Evolutionary conservation across 37 sponge, comb jelly and placozoan genomes (phyloP).

Genomic region (Dysidea cf. avara): DNA sequence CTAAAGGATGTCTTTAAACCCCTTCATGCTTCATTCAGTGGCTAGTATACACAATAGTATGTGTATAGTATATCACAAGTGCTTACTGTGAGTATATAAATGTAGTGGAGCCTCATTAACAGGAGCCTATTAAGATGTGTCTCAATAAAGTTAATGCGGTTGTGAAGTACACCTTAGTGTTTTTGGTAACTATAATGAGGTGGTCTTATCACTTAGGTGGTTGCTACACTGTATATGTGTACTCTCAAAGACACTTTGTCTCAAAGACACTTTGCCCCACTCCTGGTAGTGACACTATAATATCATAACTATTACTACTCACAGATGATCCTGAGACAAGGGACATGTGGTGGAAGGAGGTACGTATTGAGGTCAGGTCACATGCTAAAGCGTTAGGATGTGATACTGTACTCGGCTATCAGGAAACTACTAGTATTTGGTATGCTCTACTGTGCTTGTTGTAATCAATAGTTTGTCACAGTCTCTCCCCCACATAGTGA

Average conservation of each 20-base stretch:
- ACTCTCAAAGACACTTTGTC: neutral
- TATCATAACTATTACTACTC: neutral
- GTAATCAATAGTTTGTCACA: too few relatives aligned
- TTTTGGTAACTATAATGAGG: too few relatives aligned
- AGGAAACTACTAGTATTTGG: constrained; percentile 80
- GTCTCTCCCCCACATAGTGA: constrained; percentile 74
- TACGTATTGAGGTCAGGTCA: constrained; percentile 73
- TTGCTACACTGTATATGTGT: neutral
- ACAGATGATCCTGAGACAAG: constrained; percentile 87
- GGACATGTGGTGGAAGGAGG: constrained; percentile 88
- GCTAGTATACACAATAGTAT: too few relatives aligned
- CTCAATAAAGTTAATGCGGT: too few relatives aligned
- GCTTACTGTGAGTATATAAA: too few relatives aligned
- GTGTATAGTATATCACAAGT: too few relatives aligned
- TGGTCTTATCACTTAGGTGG: neutral
- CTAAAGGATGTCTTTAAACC: too few relatives aligned
- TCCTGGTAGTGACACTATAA: too few relatives aligned
- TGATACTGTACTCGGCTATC: constrained; percentile 80
- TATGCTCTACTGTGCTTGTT: constrained; percentile 5
- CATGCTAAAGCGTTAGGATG: constrained; percentile 75
- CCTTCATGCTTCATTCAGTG: too few relatives aligned
- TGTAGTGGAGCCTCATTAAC: too few relatives aligned
- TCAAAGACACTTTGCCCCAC: too few relatives aligned
- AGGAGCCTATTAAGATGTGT: too few relatives aligned
- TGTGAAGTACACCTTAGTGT: neutral